A percentile compares a stretch with the other conserved stretches of the same genome.
phyloP scores from a whole-genome alignment of 1,140 invertebrate genomes.

The Cotesia typhae region DNA sequence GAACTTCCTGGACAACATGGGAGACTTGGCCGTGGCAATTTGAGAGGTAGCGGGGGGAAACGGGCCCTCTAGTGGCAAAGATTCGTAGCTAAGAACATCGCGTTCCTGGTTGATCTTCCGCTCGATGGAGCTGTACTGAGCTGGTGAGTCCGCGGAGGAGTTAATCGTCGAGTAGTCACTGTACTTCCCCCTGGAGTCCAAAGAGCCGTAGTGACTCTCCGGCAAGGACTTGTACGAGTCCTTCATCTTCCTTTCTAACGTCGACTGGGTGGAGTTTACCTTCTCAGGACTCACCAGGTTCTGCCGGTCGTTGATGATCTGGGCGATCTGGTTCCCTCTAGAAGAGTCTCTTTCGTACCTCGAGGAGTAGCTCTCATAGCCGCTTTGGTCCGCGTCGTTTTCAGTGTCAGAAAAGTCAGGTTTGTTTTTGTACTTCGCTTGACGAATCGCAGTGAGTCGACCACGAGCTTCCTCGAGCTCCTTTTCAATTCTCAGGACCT shows the following conservation, averaged over 20 bases:
- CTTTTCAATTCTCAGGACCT: slow-evolving; percentile 91
- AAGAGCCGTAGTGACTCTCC: slow-evolving; percentile 44
- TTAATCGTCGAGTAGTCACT: slow-evolving; percentile 38
- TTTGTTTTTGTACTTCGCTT: slow-evolving; percentile 81
- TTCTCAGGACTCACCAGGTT: slow-evolving; percentile 59
- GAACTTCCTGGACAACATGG: slow-evolving; percentile 1
- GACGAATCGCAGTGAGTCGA: slow-evolving; percentile 84
- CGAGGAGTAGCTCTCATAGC: slow-evolving; percentile 57
- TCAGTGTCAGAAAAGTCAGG: slow-evolving; percentile 54
- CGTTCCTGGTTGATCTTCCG: slow-evolving; percentile 55
- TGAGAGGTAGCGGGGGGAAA: slow-evolving; percentile 25
- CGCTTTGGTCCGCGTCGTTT: slow-evolving; percentile 56
- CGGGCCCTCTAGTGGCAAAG: slow-evolving; percentile 34
- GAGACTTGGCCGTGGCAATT: slow-evolving; percentile 16
- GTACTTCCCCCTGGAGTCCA: slow-evolving; percentile 33
- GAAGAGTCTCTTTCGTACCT: slow-evolving; percentile 17
- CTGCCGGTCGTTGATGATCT: slow-evolving; percentile 49
- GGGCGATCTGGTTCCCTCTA: neutral
- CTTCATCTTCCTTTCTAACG: slow-evolving; percentile 58
- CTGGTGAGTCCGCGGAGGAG: slow-evolving; percentile 43
- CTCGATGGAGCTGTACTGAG: slow-evolving; percentile 58
- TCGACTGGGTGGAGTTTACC: slow-evolving; percentile 57
- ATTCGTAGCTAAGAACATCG: slow-evolving; percentile 26
- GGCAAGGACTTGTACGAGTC: slow-evolving; percentile 36
- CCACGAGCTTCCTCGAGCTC: slow-evolving; percentile 92